Conservation (phyloP, 2,113 vertebrate genomes). For the Chaenogobius annularis region DNA sequence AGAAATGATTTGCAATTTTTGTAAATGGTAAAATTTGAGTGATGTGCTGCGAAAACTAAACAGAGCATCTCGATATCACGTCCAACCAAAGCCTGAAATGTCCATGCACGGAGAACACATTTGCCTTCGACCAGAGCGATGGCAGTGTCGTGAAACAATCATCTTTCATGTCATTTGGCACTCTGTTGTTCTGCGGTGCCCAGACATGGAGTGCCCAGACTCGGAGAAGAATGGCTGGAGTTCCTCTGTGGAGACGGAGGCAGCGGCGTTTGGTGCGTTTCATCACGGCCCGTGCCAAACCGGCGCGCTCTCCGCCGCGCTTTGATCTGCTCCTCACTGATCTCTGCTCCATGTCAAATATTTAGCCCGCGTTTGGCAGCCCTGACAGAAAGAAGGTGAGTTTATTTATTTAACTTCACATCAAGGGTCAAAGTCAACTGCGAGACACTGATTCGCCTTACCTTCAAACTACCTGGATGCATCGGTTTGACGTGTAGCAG, state of each 20-base stretch:
- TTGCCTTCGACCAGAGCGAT: too few relatives aligned
- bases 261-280: constrained; percentile 63
- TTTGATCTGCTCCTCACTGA: constrained; percentile 77
- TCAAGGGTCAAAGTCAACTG: constrained; percentile 49
- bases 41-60: too few relatives aligned
- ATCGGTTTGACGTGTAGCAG: constrained; percentile 3
- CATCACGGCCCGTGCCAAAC: constrained; percentile 60
- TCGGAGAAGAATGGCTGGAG: constrained; percentile 41
- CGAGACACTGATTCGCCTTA: constrained; percentile 28
- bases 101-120: too few relatives aligned
- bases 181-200: too few relatives aligned
- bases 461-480: constrained; percentile 30
- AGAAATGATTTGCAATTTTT: too few relatives aligned
- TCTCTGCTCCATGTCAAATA: constrained; percentile 77
- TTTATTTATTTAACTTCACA: constrained; percentile 72
- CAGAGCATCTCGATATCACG: too few relatives aligned
- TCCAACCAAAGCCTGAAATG: too few relatives aligned
- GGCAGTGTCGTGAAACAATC: too few relatives aligned
- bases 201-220: background rate
- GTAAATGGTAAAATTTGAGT: too few relatives aligned
- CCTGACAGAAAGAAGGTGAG: constrained; percentile 72
- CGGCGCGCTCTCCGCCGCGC: constrained; percentile 32
- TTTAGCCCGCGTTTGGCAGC: constrained; percentile 77
- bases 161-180: too few relatives aligned
- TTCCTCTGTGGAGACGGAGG: constrained; percentile 56